Evolutionary conservation across 2,113 vertebrate genomes (phyloP), one percentile per base, ranked within the genome.

Genomic region (Indicator maculatus): DNA sequence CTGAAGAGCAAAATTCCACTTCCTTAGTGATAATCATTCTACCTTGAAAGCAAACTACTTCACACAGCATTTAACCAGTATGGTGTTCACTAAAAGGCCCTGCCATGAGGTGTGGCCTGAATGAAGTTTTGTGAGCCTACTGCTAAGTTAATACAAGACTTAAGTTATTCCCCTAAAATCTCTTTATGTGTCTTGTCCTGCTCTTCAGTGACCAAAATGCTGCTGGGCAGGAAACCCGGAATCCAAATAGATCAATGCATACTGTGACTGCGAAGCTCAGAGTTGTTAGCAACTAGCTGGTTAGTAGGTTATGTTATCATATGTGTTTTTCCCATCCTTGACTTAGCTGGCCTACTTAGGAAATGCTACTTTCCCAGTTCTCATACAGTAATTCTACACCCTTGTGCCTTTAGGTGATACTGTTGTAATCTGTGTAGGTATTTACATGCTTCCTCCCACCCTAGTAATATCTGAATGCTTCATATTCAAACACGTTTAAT

Each of bases 41-140:
- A 8, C 64, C 27, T 45, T 85, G 64, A 45, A 73, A 77, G 50
- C 39, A 55, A 89, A n/a, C 9, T 3, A 5, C 41, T 66, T 41
- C 65, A 74, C 50, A 17, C 16, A 28, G 30, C 30, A 28, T 76
- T 72, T 85, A 82, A 55, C 44, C n/a, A 36, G 2, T 6, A 30
- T 0, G 1, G 23, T 6, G 21, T 6, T 72, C 38, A 56, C 10
- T 1, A 0, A 6, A 60, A 60, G 28, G 52, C 28, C 41, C 18
- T 38, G 33, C 18, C 0, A 0, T 27, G 70, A 63, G 5, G 11
- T 18, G 13, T 2, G 11, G n/a, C 58, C 81, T 61, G 50, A 64
- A 36, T 23, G 28, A 24, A 63, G n/a, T 65, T 73, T 71, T 8
- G 1, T 59, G 27, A 63, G 31, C 2, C 0, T 50, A 23, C 9